Evolutionary conservation across 1,140 invertebrate genomes (phyloP).

Genomic region (Cotesia chilonis): DNA sequence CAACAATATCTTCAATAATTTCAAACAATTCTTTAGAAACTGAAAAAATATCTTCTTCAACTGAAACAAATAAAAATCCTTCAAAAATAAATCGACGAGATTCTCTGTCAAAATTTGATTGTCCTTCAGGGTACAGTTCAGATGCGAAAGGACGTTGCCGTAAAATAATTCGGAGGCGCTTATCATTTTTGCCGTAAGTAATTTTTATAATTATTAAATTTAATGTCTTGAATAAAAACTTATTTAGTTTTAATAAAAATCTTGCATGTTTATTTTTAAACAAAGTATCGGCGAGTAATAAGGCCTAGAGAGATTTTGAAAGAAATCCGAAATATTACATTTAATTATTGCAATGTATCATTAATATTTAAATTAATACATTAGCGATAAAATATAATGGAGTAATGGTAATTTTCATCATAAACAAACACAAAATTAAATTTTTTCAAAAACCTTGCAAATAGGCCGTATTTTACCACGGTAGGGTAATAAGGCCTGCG

Average conservation of each 20-base stretch:
- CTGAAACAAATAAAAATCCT: background rate
- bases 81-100: background rate
- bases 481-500: too few species aligned
- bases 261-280: background rate
- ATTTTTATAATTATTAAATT: background rate
- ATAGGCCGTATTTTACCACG: too few species aligned
- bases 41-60: background rate
- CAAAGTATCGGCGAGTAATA: too few species aligned
- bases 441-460: too few species aligned
- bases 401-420: too few species aligned
- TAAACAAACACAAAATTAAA: too few species aligned
- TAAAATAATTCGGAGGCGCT: conserved; percentile 34
- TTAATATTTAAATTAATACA: too few species aligned
- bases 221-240: background rate
- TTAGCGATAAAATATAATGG: too few species aligned
- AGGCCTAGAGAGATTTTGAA: too few species aligned
- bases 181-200: conserved; percentile 49
- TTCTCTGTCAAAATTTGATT: conserved; percentile 13
- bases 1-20: background rate
- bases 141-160: conserved; percentile 43
- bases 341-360: too few species aligned
- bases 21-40: background rate
- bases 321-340: too few species aligned
- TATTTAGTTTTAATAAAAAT: too few species aligned
- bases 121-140: conserved; percentile 27